Base-by-base conservation (phyloP, 2,888 invertebrate species). In the Athrips mouffetella region DNA sequence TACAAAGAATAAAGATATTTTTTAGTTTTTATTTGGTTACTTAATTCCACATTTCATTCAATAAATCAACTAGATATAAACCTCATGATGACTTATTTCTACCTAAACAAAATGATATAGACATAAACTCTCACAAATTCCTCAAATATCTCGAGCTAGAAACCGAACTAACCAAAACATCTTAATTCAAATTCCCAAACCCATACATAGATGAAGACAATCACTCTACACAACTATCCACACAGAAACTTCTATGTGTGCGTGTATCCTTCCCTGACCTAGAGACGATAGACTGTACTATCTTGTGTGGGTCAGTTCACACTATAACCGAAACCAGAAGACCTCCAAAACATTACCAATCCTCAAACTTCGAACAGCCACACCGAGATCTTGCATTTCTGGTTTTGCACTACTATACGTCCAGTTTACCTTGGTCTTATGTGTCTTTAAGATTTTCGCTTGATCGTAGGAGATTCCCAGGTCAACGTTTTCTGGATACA, bases 211-310 rank as follows among this genome's bases (percentile, higher is more conserved):
- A 18, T 23, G 5, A 21, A 31, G 29, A 41, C 30, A 40, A 20
- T 46, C 18, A 21, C 39, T 20, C 31, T 10, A 27, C 27, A 35
- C 30, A 44, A 35, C 25, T 20, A 40, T 39, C 23, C 47, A 15
- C 23, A 45, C 45, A 44, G 10, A 13, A 21, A 23, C 46, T 11
- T 42, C 11, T 56, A 67, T 76, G 84, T 84, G 80, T 84, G 86
- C 68, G 83, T 86, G 71, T 83, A 83, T 83, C 86, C 85, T 87
- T 86, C 81, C 85, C 85, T 86, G 87, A 88, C 87, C 87, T 87
- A 86, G 79, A 82, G 78, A 70, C 76, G 69, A n/a, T 15, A 44
- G n/a, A n/a, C n/a, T 21, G 62, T 77, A 82, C 81, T 83, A 80
- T 77, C 78, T 73, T 70, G 73, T 79, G 78, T 87, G 86, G 87